These are phyloP conservation scores for Phaethornis superciliosus DNA, from an alignment of 2,113 vertebrate genomes.

Conservation along the genomic window DNA sequence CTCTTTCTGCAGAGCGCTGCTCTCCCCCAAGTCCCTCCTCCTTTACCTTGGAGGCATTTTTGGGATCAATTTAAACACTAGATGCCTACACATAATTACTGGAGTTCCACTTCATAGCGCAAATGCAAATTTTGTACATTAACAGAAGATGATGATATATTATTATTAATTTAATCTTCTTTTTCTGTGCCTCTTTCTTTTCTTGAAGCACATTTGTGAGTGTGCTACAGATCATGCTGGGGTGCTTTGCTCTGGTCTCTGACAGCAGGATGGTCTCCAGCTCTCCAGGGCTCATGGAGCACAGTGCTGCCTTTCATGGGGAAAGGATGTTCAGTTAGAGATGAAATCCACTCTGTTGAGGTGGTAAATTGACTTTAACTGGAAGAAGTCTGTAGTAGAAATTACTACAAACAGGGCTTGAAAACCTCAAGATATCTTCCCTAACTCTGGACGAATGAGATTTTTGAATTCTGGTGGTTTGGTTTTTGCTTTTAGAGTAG, in stretches of 20 bases:
- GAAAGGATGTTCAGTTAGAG: not conserved
- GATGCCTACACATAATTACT: too few relatives aligned
- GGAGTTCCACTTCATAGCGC: not conserved
- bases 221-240: fast-evolving
- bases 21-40: not conserved
- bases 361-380: not conserved
- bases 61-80: not conserved
- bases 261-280: not conserved
- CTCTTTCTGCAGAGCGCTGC: not conserved
- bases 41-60: not conserved
- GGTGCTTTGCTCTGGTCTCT: not conserved
- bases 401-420: not conserved
- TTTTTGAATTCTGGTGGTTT: too few relatives aligned
- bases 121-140: not conserved
- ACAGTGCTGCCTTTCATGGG: not conserved
- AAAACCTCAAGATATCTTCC: not conserved
- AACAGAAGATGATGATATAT: not conserved
- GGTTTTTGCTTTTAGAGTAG: not conserved
- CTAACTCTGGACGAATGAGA: not conserved
- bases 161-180: not conserved
- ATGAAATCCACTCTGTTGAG: not conserved
- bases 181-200: not conserved
- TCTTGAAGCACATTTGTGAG: not conserved
- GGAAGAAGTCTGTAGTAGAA: not conserved
- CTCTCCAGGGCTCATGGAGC: not conserved